Evolutionary conservation across 1,140 invertebrate species (phyloP), one percentile per base, ranked within the genome.

Genomic region (Gryon sp.): DNA sequence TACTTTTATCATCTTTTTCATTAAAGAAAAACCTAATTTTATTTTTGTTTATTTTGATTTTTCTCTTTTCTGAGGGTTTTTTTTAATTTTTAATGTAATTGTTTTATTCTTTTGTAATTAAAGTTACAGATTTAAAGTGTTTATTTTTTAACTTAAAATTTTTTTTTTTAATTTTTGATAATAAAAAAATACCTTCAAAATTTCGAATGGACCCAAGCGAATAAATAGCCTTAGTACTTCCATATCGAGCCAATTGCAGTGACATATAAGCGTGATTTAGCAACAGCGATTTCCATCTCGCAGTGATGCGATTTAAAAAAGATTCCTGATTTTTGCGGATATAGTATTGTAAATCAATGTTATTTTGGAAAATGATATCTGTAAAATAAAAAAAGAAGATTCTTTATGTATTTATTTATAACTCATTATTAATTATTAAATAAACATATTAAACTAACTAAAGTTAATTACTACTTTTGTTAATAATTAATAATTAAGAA

Each of bases 211-310:
- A 70, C 63, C 84, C 82, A 4, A 90, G 66, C 9, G 77, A 80
- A 46, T 79, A 30, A 0, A 88, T 48, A 40, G 89, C 87, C 68
- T 76, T 88, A 26, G 48, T 68, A 63, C 82, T 45, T 7, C 85
- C 85, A 62, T 50, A 74, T 41, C 82, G 81, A 12, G 88, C 85
- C 30, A 73, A 43, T 26, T 43, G 11, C 9, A 74, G 32, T 20
- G 8, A 28, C 15, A 66, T 45, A 30, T 52, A 90, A 60, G 36
- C 83, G 9, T 36, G 86, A 50, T 12, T 83, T 16, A 76, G 53
- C 63, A 82, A 81, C 3, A 86, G 41, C 0, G 79, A 81, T 50
- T 86, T 87, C 86, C 85, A 88, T 82, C 84, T 84, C 38, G 82
- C 82, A 6, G 59, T 75, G 22, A 88, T 59, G 9, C 63, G 60